Evolutionary conservation across 2,797 vertebrate genomes (phyloP), one percentile per base, ranked within the genome.

Genomic region (Syngnathus rostellatus): DNA sequence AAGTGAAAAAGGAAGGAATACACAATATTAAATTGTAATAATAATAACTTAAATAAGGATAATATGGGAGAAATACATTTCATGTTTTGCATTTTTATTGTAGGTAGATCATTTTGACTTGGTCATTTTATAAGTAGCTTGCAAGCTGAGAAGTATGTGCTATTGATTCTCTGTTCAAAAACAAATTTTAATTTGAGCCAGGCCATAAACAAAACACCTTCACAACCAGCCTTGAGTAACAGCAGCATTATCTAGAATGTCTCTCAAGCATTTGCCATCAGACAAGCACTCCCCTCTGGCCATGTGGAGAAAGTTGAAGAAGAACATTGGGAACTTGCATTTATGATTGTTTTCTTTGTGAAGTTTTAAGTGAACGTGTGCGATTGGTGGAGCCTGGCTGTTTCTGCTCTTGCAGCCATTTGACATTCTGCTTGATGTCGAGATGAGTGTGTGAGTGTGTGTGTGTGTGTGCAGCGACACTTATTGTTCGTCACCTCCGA

Each of bases 351-450:
- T 63, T 8, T 63, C 37, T 37, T 61, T 60, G 19, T 40, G 16
- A 8, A 39, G 57, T 59, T 59, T 59, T 37, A n/a, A 60, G 39
- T 21, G 38, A 60, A 88, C 86, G 78, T 81, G 79, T 81, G 81
- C 82, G 85, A 86, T 84, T 88, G 25, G 76, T 87, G 81, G 85
- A 86, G 81, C 75, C 72, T 68, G 77, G 6, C 62, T 51, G 62
- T 31, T 80, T 67, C 81, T 25, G 81, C 85, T 87, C 86, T 87
- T 77, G 81, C 73, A 83, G 83, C 84, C 83, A 86, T 89, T 82
- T 89, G 89, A 87, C 88, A 88, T 89, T 88, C 88, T 85, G 84
- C 88, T 88, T 89, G 88, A 87, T 88, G 87, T 89, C 61, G 78
- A 79, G 80, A 54, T 21, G 73, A 81, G 80, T 81, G 85, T 86